phyloP scores from a whole-genome alignment of 2,113 vertebrate genomes.

The Taxidea taxus region DNA sequence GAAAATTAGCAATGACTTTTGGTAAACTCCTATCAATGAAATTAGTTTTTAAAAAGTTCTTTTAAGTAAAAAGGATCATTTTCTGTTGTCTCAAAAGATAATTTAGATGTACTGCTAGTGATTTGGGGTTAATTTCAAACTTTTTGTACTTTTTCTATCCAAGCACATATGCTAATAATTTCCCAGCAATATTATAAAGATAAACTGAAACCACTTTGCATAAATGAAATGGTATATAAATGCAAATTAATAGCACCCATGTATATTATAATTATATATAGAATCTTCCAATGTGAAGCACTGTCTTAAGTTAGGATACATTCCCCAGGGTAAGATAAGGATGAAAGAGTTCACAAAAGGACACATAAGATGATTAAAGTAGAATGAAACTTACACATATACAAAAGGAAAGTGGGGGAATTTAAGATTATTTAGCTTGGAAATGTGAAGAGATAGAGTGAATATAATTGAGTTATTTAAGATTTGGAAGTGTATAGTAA shows the following conservation, averaged over 20 bases:
- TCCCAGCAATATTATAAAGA: slow-evolving; percentile 70
- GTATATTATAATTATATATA: slow-evolving; percentile 69
- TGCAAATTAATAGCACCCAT: slow-evolving; percentile 75
- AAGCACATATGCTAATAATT: slow-evolving; percentile 72
- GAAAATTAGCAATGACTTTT: slow-evolving; percentile 48
- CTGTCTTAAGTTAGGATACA: slow-evolving; percentile 59
- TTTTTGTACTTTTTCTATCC: slow-evolving; percentile 60
- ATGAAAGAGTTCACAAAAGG: slow-evolving; percentile 63
- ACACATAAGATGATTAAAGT: slow-evolving; percentile 50
- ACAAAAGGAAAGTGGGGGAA: slow-evolving; percentile 35
- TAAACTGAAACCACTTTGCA: slow-evolving; percentile 70
- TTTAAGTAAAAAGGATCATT: slow-evolving; percentile 3
- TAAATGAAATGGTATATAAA: slow-evolving; percentile 76
- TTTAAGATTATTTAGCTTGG: slow-evolving; percentile 62
- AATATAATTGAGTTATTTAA: slow-evolving; percentile 77
- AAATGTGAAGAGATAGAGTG: slow-evolving; percentile 57
- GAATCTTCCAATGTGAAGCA: slow-evolving; percentile 54
- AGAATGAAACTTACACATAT: slow-evolving; percentile 49
- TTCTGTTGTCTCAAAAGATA: slow-evolving; percentile 52
- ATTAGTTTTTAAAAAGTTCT: slow-evolving; percentile 44
- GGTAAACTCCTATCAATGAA: slow-evolving; percentile 41
- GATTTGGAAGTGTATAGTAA: slow-evolving; percentile 68
- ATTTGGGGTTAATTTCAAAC: slow-evolving; percentile 63
- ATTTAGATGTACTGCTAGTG: slow-evolving; percentile 56
- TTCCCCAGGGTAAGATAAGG: slow-evolving; percentile 57